Conservation (phyloP, 2,113 vertebrate genomes). For the Aramus guarauna region DNA sequence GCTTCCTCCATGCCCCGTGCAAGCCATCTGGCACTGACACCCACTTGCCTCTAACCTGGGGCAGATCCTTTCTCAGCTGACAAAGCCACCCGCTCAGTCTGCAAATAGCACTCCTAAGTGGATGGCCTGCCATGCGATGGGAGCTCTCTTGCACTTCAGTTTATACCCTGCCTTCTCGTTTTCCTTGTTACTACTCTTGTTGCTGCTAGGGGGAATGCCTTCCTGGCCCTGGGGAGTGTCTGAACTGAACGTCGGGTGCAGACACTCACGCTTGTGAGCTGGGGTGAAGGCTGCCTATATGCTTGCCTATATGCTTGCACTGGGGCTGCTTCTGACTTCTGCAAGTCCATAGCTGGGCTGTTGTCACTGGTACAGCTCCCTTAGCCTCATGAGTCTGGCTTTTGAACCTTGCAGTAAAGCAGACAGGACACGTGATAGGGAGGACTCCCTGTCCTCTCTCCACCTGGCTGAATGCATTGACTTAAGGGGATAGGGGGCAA, state of each 20-base stretch:
- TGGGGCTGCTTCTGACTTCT: background rate
- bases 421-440: no score
- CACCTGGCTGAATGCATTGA: no score
- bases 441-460: no score
- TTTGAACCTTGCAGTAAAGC: background rate
- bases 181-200: background rate
- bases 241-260: background rate
- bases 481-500: no score
- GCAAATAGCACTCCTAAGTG: background rate
- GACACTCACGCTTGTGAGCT: rapidly evolving
- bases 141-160: background rate
- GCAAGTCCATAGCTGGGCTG: background rate
- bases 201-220: background rate
- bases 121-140: background rate
- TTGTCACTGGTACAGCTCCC: background rate
- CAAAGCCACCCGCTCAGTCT: background rate
- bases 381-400: background rate
- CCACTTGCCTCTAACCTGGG: background rate
- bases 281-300: background rate
- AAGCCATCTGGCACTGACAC: background rate
- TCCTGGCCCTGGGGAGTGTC: background rate
- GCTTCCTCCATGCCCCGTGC: background rate
- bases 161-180: background rate
- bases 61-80: background rate
- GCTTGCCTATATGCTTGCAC: no score